These are phyloP conservation scores for Rhinolophus sinicus DNA, from an alignment of 2,113 vertebrate species.

Conservation along the genomic window DNA sequence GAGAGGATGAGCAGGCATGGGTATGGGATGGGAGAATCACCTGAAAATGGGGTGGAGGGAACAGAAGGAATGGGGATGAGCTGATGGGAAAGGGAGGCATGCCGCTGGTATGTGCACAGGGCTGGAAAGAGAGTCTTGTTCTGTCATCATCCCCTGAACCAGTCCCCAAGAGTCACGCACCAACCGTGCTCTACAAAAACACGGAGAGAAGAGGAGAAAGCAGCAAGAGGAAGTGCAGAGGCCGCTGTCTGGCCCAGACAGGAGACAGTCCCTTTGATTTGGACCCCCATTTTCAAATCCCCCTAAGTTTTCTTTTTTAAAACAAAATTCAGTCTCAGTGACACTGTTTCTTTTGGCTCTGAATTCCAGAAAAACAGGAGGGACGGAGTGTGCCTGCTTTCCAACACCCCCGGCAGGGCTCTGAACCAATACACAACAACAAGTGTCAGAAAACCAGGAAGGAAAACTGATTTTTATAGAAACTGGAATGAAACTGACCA, in stretches of 20 bases:
- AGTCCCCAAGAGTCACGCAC: constrained; percentile 84
- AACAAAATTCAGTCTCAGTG: constrained; percentile 74
- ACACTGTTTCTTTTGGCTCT: constrained; percentile 76
- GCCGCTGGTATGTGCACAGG: constrained; percentile 81
- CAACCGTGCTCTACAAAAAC: constrained; percentile 79
- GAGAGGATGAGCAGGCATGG: constrained; percentile 68
- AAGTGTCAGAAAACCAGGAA: constrained; percentile 76
- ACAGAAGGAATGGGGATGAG: constrained; percentile 13
- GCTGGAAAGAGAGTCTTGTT: constrained; percentile 87
- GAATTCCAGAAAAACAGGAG: constrained; percentile 76
- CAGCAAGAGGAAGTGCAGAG: constrained; percentile 76
- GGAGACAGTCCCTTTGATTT: constrained; percentile 70
- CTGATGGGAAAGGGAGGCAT: constrained; percentile 66
- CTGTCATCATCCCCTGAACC: constrained; percentile 89
- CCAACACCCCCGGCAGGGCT: constrained; percentile 67
- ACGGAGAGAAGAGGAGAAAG: constrained; percentile 81
- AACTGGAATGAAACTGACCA: constrained; percentile 81
- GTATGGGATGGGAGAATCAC: background rate
- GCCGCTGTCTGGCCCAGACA: constrained; percentile 63
- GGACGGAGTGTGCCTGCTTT: constrained; percentile 63
- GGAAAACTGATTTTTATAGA: constrained; percentile 76
- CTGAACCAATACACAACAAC: constrained; percentile 75
- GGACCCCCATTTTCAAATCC: constrained; percentile 75
- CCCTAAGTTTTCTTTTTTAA: constrained; percentile 56
- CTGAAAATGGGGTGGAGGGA: background rate